These are phyloP conservation scores for Todus mexicanus DNA, from an alignment of 2,797 vertebrate genomes.

Conservation along the genomic window DNA sequence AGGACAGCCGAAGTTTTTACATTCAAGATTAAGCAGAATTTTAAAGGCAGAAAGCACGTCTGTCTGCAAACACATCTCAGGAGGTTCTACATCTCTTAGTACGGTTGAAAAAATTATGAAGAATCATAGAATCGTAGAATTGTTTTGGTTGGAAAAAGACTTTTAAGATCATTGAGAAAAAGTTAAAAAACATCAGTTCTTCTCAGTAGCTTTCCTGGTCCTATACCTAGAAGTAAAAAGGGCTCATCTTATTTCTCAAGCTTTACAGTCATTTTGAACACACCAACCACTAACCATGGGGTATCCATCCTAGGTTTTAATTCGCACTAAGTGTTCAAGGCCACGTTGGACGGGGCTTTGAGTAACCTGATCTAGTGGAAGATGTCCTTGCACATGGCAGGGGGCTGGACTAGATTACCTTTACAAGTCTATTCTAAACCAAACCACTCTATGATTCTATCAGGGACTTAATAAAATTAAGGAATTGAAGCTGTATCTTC, in stretches of 20 bases:
- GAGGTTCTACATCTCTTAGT: neutral
- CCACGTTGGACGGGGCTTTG: neutral
- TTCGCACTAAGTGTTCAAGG: neutral
- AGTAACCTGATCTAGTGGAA: neutral
- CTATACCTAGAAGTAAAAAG: neutral
- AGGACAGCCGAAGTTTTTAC: conserved; percentile 2
- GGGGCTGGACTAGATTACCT: neutral
- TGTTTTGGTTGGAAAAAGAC: too few species aligned
- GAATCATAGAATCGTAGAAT: too few species aligned
- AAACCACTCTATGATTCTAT: neutral
- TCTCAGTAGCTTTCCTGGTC: neutral
- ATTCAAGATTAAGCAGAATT: conserved; percentile 14
- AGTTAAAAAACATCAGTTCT: neutral
- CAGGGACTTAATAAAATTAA: neutral
- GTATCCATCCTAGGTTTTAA: neutral
- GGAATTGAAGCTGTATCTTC: neutral
- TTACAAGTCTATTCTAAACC: neutral
- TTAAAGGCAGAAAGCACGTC: neutral
- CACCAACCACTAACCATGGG: neutral
- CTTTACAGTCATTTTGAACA: neutral
- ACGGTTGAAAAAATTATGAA: neutral
- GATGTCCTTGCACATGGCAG: neutral
- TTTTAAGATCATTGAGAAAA: too few species aligned
- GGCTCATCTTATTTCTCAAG: neutral
- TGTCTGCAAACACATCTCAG: neutral